A percentile compares a stretch with the other conserved stretches of the same genome.
phyloP scores from a whole-genome alignment of 2,113 vertebrate species.

The Bucco capensis region DNA sequence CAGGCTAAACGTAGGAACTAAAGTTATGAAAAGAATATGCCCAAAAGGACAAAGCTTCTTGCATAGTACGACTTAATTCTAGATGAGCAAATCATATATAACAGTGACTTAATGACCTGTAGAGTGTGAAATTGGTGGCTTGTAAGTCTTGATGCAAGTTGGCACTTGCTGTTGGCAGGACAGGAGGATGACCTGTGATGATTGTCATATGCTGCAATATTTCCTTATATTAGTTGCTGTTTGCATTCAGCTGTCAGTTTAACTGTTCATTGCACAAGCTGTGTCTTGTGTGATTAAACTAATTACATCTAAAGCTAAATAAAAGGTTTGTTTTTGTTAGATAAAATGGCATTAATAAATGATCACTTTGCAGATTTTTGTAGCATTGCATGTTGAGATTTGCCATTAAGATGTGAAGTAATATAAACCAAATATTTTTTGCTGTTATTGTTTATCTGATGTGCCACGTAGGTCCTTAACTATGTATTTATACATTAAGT shows the following conservation, averaged over 20 bases:
- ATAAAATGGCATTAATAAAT: background rate
- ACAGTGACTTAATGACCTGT: background rate
- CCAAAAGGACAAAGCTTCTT: background rate
- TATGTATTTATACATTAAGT: background rate
- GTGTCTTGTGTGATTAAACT: rapidly evolving
- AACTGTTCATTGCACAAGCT: background rate
- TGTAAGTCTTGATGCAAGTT: background rate
- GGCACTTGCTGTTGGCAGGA: background rate
- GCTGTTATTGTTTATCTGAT: background rate
- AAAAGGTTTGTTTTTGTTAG: background rate
- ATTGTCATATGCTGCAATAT: background rate
- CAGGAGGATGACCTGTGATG: background rate
- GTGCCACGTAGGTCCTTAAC: background rate
- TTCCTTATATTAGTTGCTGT: background rate
- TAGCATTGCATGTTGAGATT: background rate
- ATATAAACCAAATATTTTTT: background rate
- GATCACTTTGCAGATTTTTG: background rate
- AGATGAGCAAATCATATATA: rapidly evolving
- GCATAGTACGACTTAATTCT: background rate
- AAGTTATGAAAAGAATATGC: background rate
- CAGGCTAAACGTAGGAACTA: background rate
- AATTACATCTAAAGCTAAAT: background rate
- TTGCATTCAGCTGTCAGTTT: background rate
- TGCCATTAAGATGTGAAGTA: background rate
- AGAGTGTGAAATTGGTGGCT: background rate